Conservation (phyloP, 2,113 vertebrate genomes). For the Anser cygnoides region DNA sequence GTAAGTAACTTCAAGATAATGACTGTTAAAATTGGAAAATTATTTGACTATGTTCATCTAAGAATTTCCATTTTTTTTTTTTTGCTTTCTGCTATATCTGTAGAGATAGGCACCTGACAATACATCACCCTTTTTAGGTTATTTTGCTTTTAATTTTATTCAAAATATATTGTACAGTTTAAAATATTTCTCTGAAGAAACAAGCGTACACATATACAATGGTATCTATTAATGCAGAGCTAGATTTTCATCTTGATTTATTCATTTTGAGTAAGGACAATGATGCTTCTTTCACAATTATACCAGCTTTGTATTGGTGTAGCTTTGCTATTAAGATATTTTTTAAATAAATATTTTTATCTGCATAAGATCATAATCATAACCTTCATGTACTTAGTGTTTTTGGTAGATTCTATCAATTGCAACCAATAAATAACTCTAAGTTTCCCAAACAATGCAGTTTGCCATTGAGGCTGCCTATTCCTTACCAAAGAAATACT, state of each 20-base stretch:
- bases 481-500: background rate
- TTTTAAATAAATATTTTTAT: background rate
- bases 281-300: background rate
- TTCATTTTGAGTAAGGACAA: background rate
- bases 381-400: background rate
- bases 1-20: background rate
- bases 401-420: background rate
- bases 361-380: background rate
- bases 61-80: background rate
- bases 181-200: background rate
- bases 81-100: background rate
- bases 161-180: background rate
- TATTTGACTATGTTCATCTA: background rate
- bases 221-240: background rate
- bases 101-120: background rate
- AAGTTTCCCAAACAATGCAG: background rate
- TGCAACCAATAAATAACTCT: background rate
- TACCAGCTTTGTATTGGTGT: background rate
- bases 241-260: background rate
- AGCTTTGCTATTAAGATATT: background rate
- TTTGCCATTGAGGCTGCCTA: background rate
- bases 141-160: background rate
- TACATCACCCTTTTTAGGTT: background rate
- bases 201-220: background rate
- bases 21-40: background rate